Base-by-base conservation (phyloP, 2,797 vertebrate genomes). In the Fundulus diaphanus region DNA sequence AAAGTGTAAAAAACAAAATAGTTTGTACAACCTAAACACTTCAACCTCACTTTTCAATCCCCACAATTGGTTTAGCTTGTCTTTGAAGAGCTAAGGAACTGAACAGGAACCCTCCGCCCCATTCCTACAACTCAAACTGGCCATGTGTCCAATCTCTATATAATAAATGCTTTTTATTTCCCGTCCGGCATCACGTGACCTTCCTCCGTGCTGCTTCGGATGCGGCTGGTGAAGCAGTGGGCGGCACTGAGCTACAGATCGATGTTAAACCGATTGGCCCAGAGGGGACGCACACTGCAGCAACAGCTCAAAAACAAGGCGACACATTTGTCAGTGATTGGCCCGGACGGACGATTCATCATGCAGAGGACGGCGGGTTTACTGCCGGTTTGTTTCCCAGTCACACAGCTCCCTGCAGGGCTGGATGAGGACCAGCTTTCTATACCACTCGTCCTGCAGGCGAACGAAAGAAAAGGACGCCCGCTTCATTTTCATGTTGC, bases 401-500 rank as follows among this genome's bases (percentile, higher is more conserved):
- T 37, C 80, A 35, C 37, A 8, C 68, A 69, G 71, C 70, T 33
- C 61, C 85, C 86, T 48, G 68, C 76, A 13, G 76, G 48, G 83
- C 77, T 16, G 67, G 48, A 83, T 22, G 3, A 73, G 67, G 57
- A 74, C 68, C 24, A 69, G 76, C 71, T 56, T 46, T 54, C 81
- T 48, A 68, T 72, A 69, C 51, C 61, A 0, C 66, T 59, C 35
- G 24, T 67, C 66, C 71, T 52, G 48, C 74, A 79, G 29, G 63
- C 37, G 18, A 48, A 37, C 4, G 31, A 24, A 27, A 78, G 82
- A 73, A 51, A 73, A 61, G 67, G 59, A 78, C 74, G 81, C 52
- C 76, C 27, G 29, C 51, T 81, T 82, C 76, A 77, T 85, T 84
- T 82, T 74, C 74, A 78, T 76, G 80, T 80, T 42, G 42, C 82